Percentiles rank a stretch among this genome's conserved stretches.
Conservation (phyloP, 2,113 vertebrate genomes). For the Alethe castanea region DNA sequence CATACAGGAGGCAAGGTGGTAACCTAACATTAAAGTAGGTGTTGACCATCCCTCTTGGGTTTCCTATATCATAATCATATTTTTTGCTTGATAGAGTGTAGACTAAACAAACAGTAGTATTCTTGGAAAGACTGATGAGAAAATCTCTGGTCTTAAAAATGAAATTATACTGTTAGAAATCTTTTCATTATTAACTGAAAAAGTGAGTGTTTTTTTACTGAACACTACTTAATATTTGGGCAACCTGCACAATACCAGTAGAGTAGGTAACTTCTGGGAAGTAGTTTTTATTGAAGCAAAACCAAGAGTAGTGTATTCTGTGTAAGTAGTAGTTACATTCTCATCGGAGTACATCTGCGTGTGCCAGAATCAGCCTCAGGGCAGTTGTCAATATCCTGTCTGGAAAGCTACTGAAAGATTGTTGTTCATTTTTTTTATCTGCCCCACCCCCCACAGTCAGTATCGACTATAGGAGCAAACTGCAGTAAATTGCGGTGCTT, state of each 20-base stretch:
- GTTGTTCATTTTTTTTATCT: background rate
- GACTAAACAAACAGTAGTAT: background rate
- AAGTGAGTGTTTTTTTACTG: background rate
- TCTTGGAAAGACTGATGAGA: background rate
- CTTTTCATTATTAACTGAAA: background rate
- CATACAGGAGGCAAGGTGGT: background rate
- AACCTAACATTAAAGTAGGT: background rate
- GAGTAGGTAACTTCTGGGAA: background rate
- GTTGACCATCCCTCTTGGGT: background rate
- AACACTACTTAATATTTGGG: background rate
- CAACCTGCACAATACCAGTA: background rate
- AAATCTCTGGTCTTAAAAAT: background rate
- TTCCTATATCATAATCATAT: background rate
- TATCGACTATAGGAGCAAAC: background rate
- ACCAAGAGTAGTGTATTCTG: background rate
- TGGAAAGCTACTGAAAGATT: background rate
- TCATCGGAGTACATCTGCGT: fast-evolving
- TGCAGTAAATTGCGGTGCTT: background rate
- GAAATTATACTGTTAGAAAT: background rate
- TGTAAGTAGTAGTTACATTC: background rate
- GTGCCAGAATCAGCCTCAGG: background rate
- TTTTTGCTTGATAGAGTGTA: background rate
- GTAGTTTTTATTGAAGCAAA: background rate
- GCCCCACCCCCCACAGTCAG: background rate
- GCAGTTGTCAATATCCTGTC: background rate